Percentiles rank a stretch among this genome's conserved stretches.
Evolutionary conservation across 2,888 invertebrate genomes (phyloP).

Genomic region (Drosophila peninsularis): DNA sequence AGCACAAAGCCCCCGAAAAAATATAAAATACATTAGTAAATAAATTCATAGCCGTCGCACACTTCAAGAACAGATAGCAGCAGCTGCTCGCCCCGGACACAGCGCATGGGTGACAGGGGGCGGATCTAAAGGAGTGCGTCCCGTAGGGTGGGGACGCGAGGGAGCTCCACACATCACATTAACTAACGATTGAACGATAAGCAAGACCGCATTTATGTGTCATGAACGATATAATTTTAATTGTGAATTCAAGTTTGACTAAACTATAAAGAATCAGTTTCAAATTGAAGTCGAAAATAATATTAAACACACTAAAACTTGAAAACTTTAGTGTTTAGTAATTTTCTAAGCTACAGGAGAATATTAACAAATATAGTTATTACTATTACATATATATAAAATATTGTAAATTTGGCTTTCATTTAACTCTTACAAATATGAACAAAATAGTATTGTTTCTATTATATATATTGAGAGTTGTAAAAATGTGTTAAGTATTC

Average conservation of each 20-base stretch:
- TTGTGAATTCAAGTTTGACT: slow-evolving; percentile 35
- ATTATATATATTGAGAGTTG: neutral
- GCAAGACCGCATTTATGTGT: slow-evolving; percentile 48
- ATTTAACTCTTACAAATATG: neutral
- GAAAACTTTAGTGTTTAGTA: neutral
- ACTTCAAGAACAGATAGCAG: slow-evolving; percentile 50
- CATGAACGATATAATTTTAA: slow-evolving; percentile 58
- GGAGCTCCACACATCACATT: slow-evolving; percentile 31
- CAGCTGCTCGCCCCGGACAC: slow-evolving; percentile 37
- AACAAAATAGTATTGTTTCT: neutral
- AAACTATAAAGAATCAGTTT: slow-evolving; percentile 4
- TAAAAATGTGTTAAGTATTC: slow-evolving; percentile 9
- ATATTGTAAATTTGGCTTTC: neutral
- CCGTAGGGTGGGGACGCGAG: slow-evolving; percentile 1
- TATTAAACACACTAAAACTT: neutral
- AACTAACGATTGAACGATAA: slow-evolving; percentile 31
- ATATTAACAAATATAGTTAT: neutral
- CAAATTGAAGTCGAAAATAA: neutral
- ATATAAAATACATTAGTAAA: slow-evolving; percentile 64
- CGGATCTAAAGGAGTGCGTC: slow-evolving; percentile 4
- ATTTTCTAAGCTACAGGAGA: neutral
- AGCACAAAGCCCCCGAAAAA: slow-evolving; percentile 73
- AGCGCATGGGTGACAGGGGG: neutral
- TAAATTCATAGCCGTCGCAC: slow-evolving; percentile 46
- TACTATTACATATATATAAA: too few relatives aligned